Evolutionary conservation across 2,113 vertebrate species (phyloP), one percentile per base, ranked within the genome.

Genomic region (Bujurquina vittata): DNA sequence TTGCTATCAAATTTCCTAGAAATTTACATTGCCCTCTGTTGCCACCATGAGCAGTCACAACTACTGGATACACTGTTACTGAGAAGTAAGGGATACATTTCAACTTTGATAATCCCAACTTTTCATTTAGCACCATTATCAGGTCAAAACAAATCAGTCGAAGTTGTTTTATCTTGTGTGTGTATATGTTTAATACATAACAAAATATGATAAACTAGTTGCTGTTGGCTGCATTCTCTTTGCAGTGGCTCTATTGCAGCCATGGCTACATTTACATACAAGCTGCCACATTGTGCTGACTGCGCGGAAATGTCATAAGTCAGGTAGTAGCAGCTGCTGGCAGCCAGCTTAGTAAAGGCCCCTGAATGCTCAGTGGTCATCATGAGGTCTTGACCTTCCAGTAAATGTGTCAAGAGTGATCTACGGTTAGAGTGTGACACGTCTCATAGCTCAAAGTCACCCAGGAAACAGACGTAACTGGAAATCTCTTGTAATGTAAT

Each of bases 361-460:
- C 63, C 85, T 86, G 85, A 88, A 89, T 49, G 29, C 67, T 92
- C 69, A 78, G 29, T 55, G 67, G 77, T 49, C 80, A 85, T 85
- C 63, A 85, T 10, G 63, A 83, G 90, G 91, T 86, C 87, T 20
- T 76, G 87, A 91, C 90, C 88, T 77, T 86, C 83, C 82, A 88
- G 79, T 91, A 87, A 91, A 91, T 81, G 79, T 91, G 89, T 93
- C 92, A 81, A 72, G 65, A 5, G 84, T 89, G 89, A 91, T 61
- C 33, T 84, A 88, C 67, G 75, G 67, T 72, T 20, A 67, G 82
- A 73, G 75, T 81, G 84, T 15, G 76, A 84, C 80, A 69, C 72
- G 52, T 81, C 75, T 17, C 60, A 31, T 1, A 29, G 69, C 10
- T 15, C 54, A 29, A 37, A 37, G 0, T 3, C 54, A 18, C 49